Evolutionary conservation across 1,140 invertebrate genomes (phyloP).

Genomic region (Agrypnia vestita): DNA sequence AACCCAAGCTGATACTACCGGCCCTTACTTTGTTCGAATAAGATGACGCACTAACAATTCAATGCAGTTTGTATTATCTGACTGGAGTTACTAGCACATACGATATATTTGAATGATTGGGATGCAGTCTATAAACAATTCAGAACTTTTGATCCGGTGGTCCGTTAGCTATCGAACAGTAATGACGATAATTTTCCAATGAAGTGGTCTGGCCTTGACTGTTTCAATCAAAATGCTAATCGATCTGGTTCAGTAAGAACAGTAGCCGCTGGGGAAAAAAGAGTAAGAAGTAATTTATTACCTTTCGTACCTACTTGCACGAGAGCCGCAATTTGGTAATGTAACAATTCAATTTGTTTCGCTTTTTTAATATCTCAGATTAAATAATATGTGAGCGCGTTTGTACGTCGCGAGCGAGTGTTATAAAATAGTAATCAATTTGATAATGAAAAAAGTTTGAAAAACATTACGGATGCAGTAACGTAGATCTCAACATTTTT

Average conservation of each 20-base stretch:
- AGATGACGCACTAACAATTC: too few relatives aligned
- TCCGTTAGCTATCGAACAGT: not conserved
- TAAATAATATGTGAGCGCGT: not conserved
- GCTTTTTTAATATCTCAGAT: not conserved
- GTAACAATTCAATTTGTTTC: slow-evolving; percentile 16
- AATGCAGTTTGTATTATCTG: too few relatives aligned
- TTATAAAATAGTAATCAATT: not conserved
- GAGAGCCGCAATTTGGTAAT: not conserved
- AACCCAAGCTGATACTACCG: too few relatives aligned
- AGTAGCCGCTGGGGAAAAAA: not conserved
- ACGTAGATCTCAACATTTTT: too few relatives aligned
- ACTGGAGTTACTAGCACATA: too few relatives aligned
- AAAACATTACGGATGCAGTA: too few relatives aligned
- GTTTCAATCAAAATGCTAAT: slow-evolving; percentile 8
- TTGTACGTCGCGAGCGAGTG: slow-evolving; percentile 6
- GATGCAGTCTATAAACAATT: too few relatives aligned
- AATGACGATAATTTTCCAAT: not conserved
- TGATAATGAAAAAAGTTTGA: not conserved
- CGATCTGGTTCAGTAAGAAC: not conserved
- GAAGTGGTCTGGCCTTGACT: not conserved
- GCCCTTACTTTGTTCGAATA: too few relatives aligned
- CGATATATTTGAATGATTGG: too few relatives aligned
- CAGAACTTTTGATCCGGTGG: too few relatives aligned
- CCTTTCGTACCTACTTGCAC: not conserved
- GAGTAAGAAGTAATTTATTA: not conserved